Evolutionary conservation across 2,113 vertebrate species (phyloP).

Genomic region (Melanotaenia duboulayi): DNA sequence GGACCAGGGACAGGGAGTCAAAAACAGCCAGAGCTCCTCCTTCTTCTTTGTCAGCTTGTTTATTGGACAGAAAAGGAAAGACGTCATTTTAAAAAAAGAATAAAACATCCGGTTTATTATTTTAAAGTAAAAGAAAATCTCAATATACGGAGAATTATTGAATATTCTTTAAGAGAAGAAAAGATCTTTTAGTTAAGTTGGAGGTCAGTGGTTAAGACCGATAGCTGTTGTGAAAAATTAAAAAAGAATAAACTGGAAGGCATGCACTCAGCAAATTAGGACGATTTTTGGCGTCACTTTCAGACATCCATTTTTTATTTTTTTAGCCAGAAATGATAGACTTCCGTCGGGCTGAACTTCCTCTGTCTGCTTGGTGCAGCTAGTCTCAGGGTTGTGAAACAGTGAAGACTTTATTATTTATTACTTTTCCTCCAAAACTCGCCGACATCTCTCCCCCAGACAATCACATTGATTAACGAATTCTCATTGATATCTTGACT

Average conservation of each 20-base stretch:
- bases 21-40: slow-evolving; percentile 42
- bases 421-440: too few relatives aligned
- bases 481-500: too few relatives aligned
- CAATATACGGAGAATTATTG: not conserved
- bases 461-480: too few relatives aligned
- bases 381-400: too few relatives aligned
- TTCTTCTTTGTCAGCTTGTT: slow-evolving; percentile 20
- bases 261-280: too few relatives aligned
- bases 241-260: not conserved
- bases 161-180: not conserved
- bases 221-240: not conserved
- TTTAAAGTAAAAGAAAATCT: slow-evolving; percentile 24
- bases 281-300: not conserved
- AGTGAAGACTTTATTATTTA: too few relatives aligned
- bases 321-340: not conserved
- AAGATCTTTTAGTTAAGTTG: not conserved
- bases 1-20: slow-evolving; percentile 18
- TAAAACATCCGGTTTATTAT: not conserved
- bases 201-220: too few relatives aligned
- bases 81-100: not conserved
- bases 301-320: not conserved
- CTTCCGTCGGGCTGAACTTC: not conserved
- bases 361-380: too few relatives aligned
- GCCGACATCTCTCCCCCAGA: too few relatives aligned
- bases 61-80: slow-evolving; percentile 9